Base-by-base conservation (phyloP, 2,888 invertebrate genomes). In the Quadroppia sp. region DNA sequence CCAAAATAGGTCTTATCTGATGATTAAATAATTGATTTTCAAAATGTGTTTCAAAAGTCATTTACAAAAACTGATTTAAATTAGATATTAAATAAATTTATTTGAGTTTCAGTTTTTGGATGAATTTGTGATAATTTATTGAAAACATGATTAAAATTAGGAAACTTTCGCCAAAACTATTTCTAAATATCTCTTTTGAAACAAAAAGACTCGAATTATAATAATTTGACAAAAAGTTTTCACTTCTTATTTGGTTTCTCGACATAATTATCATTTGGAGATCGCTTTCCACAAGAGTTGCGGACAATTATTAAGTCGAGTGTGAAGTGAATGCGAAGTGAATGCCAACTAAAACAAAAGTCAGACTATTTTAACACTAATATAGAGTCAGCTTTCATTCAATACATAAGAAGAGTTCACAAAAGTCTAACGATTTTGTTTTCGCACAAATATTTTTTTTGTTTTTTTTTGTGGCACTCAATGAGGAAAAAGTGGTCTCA, bases 211-310 rank as follows among this genome's bases (percentile, higher is more conserved):
- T 50, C 20, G 20, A 23, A 56, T 15, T 23, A 56, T 30, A 53
- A 23, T 25, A 53, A 23, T 25, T 9, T 56, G 28, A 56, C 56
- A 56, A 56, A 56, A 56, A 11, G 4, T 28, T 56, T 25, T 36
- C 36, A 36, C 36, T 36, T 36, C 50, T 50, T 20, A n/a, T 50
- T n/a, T 50, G 15, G 59, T 59, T 59, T 59, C 13, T 17, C 9
- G 17, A 59, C 13, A 59, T 59, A 59, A 64, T 64, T 64, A 64
- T 64, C 64, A 64, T 36, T 64, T n/a, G n/a, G 15, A 36, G 36
- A 64, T 64, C 64, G 36, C 64, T 64, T 64, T 64, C 36, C 64
- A 64, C n/a, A 36, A 64, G 64, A 64, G 32, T 64, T 64, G 64
- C 3, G n/a, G 64, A 32, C 64, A 64, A 64, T 64, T 64, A 64